A percentile compares a stretch with the other conserved stretches of the same genome.
phyloP scores from a whole-genome alignment of 2,888 invertebrate genomes.

The Platycheirus rosarum region DNA sequence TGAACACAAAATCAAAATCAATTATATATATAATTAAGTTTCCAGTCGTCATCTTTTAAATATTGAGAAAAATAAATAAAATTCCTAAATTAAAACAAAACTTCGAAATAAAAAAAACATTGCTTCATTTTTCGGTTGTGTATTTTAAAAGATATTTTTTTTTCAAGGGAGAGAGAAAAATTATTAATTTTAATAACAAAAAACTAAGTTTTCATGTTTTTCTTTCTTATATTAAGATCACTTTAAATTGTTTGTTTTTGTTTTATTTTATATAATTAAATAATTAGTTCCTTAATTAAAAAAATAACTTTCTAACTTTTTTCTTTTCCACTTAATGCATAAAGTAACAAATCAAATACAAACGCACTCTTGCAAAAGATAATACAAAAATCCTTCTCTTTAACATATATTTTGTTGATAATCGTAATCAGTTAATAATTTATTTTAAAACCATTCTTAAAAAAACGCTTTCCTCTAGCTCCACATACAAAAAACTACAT shows the following conservation, averaged over 20 bases:
- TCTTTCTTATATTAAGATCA: slow-evolving; percentile 73
- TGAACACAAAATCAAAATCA: no score
- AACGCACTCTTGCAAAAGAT: slow-evolving; percentile 67
- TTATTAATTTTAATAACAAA: slow-evolving; percentile 66
- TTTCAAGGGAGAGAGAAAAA: slow-evolving; percentile 40
- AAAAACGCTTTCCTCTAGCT: slow-evolving; percentile 26
- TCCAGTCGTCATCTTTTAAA: no score
- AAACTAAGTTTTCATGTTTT: slow-evolving; percentile 63
- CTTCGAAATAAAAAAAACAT: no score
- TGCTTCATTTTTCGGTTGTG: slow-evolving; percentile 53
- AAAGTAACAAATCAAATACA: slow-evolving; percentile 69
- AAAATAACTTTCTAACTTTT: slow-evolving; percentile 29
- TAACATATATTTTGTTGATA: slow-evolving; percentile 8
- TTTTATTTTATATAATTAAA: slow-evolving; percentile 57
- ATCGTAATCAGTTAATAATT: slow-evolving; percentile 18
- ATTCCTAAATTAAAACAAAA: slow-evolving; percentile 29
- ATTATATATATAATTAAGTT: no score
- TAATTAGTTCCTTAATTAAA: slow-evolving; percentile 65
- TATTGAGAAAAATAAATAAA: no score
- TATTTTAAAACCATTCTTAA: slow-evolving; percentile 10
- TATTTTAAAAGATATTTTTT: slow-evolving; percentile 61
- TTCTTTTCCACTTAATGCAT: slow-evolving; percentile 44
- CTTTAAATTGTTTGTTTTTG: slow-evolving; percentile 68
- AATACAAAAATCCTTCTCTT: slow-evolving; percentile 26
- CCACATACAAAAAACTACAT: slow-evolving; percentile 43